Base-by-base conservation (phyloP, 1,140 invertebrate species). In the Gryon sp. region DNA sequence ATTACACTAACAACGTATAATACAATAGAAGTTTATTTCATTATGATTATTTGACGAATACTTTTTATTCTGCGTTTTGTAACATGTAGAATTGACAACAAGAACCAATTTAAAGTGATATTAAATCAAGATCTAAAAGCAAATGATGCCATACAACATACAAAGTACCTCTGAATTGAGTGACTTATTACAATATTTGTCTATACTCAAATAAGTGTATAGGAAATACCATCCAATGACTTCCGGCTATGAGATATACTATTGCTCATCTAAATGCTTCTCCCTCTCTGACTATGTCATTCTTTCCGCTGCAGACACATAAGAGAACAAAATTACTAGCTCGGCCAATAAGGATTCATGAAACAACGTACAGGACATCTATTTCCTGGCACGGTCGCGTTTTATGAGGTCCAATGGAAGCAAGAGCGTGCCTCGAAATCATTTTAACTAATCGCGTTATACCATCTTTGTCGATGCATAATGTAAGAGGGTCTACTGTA, bases 361-460 rank as follows among this genome's bases (percentile, higher is more conserved):
- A 72, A 77, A 76, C 70, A 48, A 76, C 45, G 48, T 36, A 24
- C 74, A 70, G 52, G 74, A 77, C 74, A 72, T 65, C 65, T 60
- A 68, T 72, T 77, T 77, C 66, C 74, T 77, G 68, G 60, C 66
- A 68, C 55, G 48, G 34, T 18, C 40, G 62, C 52, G 16, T 77
- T 72, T 70, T 70, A 70, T 55, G 60, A 72, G 75, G 59, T 68
- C 68, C 66, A 43, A 77, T 53, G 66, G 60, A 77, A 68, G 62
- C 66, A 38, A 70, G 60, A 60, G 50, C 60, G 75, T 77, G 74
- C 74, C 53, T 65, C 74, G 46, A 77, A 77, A 77, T 77, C 53
- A 70, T 70, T 77, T 55, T 40, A 6, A 22, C 73, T 76, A 76
- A 76, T 76, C 73, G 57, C 50, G 19, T 28, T 43, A 16, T 66